Evolutionary conservation across 2,113 vertebrate genomes (phyloP), one percentile per base, ranked within the genome.

Genomic region (Scartelaos histophorus): DNA sequence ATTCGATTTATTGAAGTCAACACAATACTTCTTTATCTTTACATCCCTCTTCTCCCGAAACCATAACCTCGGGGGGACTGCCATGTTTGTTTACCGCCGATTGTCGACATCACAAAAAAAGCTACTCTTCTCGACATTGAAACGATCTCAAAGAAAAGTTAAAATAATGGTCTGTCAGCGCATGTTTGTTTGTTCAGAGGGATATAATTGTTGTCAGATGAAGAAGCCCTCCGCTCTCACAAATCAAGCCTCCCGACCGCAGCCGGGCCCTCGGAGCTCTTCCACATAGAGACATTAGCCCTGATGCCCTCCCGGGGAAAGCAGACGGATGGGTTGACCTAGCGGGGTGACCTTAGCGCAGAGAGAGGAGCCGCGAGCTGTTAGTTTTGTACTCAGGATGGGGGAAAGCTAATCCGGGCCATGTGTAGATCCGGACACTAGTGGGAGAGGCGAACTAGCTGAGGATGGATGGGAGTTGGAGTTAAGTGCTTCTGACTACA

Each of bases 181-280:
- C 47, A 29, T 82, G 83, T 89, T 89, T 85, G 84, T 84, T 87
- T 85, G 81, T 66, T 84, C 3, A 69, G 78, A 77, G 79, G 70
- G 29, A 29, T 78, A 83, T 84, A 87, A 90, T 90, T 60, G 66
- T 82, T 89, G 82, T 81, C 89, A 90, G 87, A 88, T 89, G 89
- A 89, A 78, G 61, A 74, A 62, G 49, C 24, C 75, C 65, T 54
- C 78, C 17, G 69, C 78, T 83, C 70, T 38, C 75, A 84, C 70
- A 76, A 79, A 73, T 81, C 74, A 71, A 75, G 35, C 49, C 61
- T 62, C 66, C 61, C 71, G 65, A 81, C 76, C 68, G 25, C 73
- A 73, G 79, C 71, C 76, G 74, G 38, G 71, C 72, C 79, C 66
- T 66, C 73, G 74, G n/a, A 56, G 71, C 71, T 73, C 65, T 24